A percentile compares a stretch with the other conserved stretches of the same genome.
phyloP scores from a whole-genome alignment of 2,113 vertebrate genomes.

The Cinclus mexicanus region DNA sequence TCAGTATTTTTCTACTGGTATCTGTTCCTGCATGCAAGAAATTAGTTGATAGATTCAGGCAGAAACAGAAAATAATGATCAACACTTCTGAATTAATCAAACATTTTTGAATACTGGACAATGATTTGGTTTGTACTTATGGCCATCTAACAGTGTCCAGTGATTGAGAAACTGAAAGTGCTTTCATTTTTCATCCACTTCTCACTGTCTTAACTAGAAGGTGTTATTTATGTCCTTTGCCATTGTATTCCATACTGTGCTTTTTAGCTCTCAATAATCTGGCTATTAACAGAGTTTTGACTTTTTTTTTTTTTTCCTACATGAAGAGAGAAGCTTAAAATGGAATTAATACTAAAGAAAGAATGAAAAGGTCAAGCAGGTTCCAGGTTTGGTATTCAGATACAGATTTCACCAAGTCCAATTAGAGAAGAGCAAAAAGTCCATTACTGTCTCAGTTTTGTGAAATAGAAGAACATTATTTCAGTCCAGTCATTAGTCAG shows the following conservation, averaged over 20 bases:
- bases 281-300: background rate
- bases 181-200: background rate
- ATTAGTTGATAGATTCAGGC: background rate
- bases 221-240: background rate
- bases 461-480: background rate
- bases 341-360: background rate
- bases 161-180: background rate
- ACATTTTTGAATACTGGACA: background rate
- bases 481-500: background rate
- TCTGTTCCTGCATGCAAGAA: background rate
- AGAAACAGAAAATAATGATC: background rate
- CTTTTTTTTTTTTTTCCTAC: background rate
- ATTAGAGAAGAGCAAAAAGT: conserved; percentile 32
- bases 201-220: background rate
- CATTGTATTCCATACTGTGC: background rate
- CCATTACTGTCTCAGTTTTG: background rate
- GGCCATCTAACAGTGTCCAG: background rate
- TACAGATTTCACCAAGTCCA: background rate
- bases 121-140: background rate
- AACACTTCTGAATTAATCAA: background rate
- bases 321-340: background rate
- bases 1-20: background rate
- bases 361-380: background rate
- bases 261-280: conserved; percentile 14
- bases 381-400: conserved; percentile 4